Evolutionary conservation across 1,140 invertebrate genomes (phyloP), one percentile per base, ranked within the genome.

Genomic region (Gonatopus flavifemur): DNA sequence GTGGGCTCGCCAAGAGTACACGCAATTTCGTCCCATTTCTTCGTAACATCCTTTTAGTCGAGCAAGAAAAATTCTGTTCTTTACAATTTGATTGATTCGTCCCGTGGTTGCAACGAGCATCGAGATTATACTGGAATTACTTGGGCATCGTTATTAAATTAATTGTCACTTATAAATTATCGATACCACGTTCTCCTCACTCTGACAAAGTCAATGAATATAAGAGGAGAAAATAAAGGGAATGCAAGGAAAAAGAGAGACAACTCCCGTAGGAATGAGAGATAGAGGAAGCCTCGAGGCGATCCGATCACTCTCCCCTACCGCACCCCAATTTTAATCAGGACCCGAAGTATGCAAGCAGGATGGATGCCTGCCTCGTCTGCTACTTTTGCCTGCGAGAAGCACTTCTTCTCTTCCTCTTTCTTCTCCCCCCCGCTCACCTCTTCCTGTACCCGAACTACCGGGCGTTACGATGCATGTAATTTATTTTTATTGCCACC

Each of bases 401-500:
- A n/a, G n/a, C n/a, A n/a, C n/a, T n/a, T n/a, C n/a, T n/a, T n/a
- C n/a, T n/a, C n/a, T n/a, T n/a, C n/a, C n/a, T n/a, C n/a, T n/a
- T n/a, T n/a, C n/a, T n/a, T n/a, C n/a, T n/a, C n/a, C 52, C 48
- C n/a, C n/a, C n/a, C n/a, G n/a, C n/a, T n/a, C 53, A 70, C 66
- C 72, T 70, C 67, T 72, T 66, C 65, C 62, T 60, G 57, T 49
- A 36, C 41, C 45, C 30, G 54, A 64, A 72, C 66, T 69, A 67
- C 67, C 66, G 62, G 61, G 68, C 72, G 72, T 75, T 77, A 76
- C 74, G 73, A 75, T 74, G 74, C 74, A 78, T 75, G 76, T 78
- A 78, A 78, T 78, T 78, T 78, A 78, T 77, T 78, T 78, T 78
- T 78, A 78, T 78, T 78, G 76, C 76, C 66, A 56, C 71, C 71